These are phyloP conservation scores for Apantesis nais DNA, from an alignment of 2,888 invertebrate genomes.

Conservation along the genomic window DNA sequence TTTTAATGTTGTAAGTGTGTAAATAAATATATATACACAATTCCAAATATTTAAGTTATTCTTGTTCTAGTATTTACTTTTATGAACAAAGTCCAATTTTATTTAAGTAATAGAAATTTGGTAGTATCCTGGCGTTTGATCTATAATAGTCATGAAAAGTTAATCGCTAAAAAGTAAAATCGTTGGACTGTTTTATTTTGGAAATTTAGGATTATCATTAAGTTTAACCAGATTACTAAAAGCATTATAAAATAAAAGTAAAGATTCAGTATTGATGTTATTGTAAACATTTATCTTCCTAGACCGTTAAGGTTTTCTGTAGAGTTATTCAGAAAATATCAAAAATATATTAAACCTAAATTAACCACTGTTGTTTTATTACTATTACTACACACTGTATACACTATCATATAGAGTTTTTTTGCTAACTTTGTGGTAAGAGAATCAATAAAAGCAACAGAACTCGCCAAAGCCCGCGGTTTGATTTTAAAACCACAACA, in stretches of 20 bases:
- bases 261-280: not conserved
- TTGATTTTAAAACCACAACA: conserved; percentile 2
- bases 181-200: not conserved
- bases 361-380: too few species aligned
- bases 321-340: not conserved
- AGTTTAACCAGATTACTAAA: not conserved
- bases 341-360: not conserved
- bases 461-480: not conserved
- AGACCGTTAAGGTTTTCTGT: not conserved
- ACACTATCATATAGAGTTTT: not conserved
- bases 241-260: not conserved
- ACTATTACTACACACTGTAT: too few species aligned
- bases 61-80: not conserved
- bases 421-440: not conserved
- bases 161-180: not conserved
- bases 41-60: not conserved
- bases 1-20: not conserved
- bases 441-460: not conserved
- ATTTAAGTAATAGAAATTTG: not conserved
- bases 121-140: not conserved
- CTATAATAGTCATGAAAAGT: not conserved
- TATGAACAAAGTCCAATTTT: not conserved
- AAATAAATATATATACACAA: not conserved
- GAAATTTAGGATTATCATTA: not conserved
- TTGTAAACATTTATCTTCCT: not conserved